These are phyloP conservation scores for Pygmarrhopalites habei DNA, from an alignment of 1,140 invertebrate genomes.

Conservation along the genomic window DNA sequence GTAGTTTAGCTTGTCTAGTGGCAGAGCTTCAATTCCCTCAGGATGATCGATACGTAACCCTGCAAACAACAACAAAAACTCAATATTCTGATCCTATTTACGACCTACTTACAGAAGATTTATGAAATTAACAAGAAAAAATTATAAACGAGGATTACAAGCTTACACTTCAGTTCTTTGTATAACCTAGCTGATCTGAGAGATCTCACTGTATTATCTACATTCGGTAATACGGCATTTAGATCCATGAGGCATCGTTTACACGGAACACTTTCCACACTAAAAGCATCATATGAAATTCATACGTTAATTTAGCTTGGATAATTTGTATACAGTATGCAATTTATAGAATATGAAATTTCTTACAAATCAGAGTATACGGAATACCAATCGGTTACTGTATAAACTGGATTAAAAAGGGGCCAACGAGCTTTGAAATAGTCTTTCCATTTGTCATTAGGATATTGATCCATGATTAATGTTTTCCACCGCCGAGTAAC, in stretches of 20 bases:
- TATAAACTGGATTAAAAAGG: constrained; percentile 63
- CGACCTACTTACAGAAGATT: too few species aligned
- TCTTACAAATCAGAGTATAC: constrained; percentile 55
- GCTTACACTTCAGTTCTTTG: constrained; percentile 61
- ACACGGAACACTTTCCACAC: constrained; percentile 71
- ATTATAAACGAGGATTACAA: background rate
- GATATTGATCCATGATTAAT: constrained; percentile 65
- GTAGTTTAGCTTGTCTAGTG: constrained; percentile 69
- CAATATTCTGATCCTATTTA: too few species aligned
- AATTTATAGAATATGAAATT: too few species aligned
- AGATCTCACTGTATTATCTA: constrained; percentile 4
- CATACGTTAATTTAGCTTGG: too few species aligned
- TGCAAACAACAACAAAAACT: constrained; percentile 5
- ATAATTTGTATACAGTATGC: too few species aligned
- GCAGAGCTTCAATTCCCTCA: constrained; percentile 80
- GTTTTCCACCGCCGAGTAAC: constrained; percentile 77
- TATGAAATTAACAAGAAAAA: background rate
- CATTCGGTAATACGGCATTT: constrained; percentile 31
- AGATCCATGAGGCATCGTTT: constrained; percentile 61
- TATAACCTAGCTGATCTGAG: constrained; percentile 49
- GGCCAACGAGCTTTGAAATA: constrained; percentile 67
- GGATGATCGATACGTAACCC: constrained; percentile 70
- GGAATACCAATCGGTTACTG: constrained; percentile 66
- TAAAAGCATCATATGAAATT: too few species aligned
- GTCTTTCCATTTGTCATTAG: constrained; percentile 66